Base-by-base conservation (phyloP, 1,140 invertebrate species). In the Zaprionus gabonicus region DNA sequence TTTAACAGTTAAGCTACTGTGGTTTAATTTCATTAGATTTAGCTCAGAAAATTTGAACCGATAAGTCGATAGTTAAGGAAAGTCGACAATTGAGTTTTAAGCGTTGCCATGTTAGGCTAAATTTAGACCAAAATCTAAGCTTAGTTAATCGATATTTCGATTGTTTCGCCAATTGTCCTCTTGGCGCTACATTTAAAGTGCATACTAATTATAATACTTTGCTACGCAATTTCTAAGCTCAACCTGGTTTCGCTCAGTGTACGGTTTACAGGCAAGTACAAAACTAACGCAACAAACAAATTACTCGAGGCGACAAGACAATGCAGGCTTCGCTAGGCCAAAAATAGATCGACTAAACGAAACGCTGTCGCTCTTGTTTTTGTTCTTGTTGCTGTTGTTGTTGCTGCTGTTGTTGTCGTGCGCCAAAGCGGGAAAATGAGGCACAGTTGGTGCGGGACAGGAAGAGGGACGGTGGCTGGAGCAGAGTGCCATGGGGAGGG, bases 221-320 rank as follows among this genome's bases (percentile, higher is more conserved):
- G 6, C 6, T 23, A 5, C 13, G 3, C 1, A 25, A 20, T 25
- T 25, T 51, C 20, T 25, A 51, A 56, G 27, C 27, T 31, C n/a
- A 15, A 25, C 53, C 44, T 2, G n/a, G 38, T 66, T 83, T 76
- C 71, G 36, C 41, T 17, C 74, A 51, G 78, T 90, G 85, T 75
- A 90, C n/a, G 36, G 36, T 68, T 72, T 79, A 64, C 59, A 25
- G 36, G 12, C 13, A 23, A 44, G 27, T 53, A 81, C 63, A 68
- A 80, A 77, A 80, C 78, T 77, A 90, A 81, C 83, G 81, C 85
- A 73, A 73, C 85, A 90, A 85, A 90, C 85, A 90, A 90, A 90
- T 90, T 90, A 90, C 85, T 75, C 44, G 76, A 90, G 81, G 85
- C 85, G 85, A 85, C 79, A 82, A 90, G 84, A 70, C 68, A 78